phyloP scores from a whole-genome alignment of 2,797 vertebrate species.

The Emydoidea blandingii region DNA sequence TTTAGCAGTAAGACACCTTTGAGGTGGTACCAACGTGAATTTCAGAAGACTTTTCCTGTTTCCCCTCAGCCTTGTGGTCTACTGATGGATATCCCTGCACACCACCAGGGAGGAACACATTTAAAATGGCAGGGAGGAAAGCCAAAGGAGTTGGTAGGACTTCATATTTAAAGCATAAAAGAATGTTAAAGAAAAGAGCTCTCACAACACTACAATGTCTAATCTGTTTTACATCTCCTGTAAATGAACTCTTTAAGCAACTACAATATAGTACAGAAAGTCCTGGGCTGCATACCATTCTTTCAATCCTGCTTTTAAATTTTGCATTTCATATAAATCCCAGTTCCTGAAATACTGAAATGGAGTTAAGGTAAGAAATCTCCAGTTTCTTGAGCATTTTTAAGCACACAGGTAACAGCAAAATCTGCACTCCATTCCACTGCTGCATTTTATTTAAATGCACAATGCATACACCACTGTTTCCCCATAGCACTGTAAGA shows the following conservation, averaged over 20 bases:
- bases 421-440: background rate
- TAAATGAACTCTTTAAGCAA: background rate
- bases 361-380: background rate
- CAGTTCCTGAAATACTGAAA: background rate
- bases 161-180: background rate
- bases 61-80: background rate
- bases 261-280: background rate
- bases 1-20: fast-evolving
- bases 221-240: background rate
- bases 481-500: background rate
- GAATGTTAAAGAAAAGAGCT: background rate
- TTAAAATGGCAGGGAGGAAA: background rate
- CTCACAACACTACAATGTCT: fast-evolving
- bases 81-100: fast-evolving
- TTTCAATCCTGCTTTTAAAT: background rate
- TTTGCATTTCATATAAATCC: fast-evolving
- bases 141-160: background rate
- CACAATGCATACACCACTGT: background rate
- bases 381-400: background rate
- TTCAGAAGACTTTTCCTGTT: background rate
- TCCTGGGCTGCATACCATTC: fast-evolving
- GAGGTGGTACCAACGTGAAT: fast-evolving
- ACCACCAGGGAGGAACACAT: background rate
- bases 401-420: fast-evolving
- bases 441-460: fast-evolving